Evolutionary conservation across 2,797 vertebrate genomes (phyloP), one percentile per base, ranked within the genome.

Genomic region (Morus bassanus): DNA sequence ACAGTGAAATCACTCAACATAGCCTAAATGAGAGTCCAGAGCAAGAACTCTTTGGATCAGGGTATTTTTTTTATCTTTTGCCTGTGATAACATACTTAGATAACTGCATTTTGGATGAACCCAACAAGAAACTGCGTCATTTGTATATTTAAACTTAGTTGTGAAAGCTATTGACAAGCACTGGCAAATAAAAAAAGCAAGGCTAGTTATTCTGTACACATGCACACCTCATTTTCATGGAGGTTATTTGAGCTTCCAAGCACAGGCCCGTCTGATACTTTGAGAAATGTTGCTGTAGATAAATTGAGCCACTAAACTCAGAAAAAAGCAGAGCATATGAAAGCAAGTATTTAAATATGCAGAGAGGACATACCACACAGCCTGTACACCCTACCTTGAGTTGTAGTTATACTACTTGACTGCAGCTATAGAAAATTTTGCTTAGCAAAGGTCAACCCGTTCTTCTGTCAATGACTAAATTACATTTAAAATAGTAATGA

Each of bases 401-500:
- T 45, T 69, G 43, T 46, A 80, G 35, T 28, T 86, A 7, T 73
- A 56, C n/a, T 60, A 46, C 35, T 75, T 88, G 83, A 68, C 35
- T 85, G 53, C 88, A 91, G 45, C 53, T 79, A 27, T 35, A 81
- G 69, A 60, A 76, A 86, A 82, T 82, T 81, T 61, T 86, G n/a
- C 70, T 90, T 81, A 63, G 57, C 57, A 91, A 93, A 90, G 92
- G 84, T 95, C 86, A 93, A 59, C 53, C 27, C 7, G 2, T 86
- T 82, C 33, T 69, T 75, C 82, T 91, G 48, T 91, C 79, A 73
- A 65, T 68, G 86, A 54, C 59, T 84, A 89, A 92, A 88, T 94
- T 92, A 70, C 64, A 46, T 93, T 88, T 78, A 93, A 81, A 91
- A 76, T 57, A 76, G 93, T 90, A 9, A 53, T 78, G 86, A 86